Conservation (phyloP, 2,888 invertebrate species). For the Lysandra coridon region DNA sequence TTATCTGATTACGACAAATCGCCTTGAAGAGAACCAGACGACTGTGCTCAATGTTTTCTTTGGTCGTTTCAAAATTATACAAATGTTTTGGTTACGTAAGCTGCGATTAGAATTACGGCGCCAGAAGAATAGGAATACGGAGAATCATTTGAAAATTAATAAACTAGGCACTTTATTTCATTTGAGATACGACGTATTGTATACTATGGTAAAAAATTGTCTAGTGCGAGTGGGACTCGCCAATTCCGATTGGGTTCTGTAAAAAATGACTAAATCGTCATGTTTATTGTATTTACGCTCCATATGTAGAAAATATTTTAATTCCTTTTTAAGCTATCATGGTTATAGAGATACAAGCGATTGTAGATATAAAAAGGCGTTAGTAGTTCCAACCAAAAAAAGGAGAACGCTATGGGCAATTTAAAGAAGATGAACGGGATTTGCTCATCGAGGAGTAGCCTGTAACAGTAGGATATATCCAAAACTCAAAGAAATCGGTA, state of each 20-base stretch:
- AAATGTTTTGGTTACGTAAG: slow-evolving; percentile 52
- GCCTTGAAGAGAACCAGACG: slow-evolving; percentile 64
- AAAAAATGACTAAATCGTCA: not conserved
- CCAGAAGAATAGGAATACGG: not conserved
- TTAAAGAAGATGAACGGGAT: too few species aligned
- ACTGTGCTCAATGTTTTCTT: slow-evolving; percentile 55
- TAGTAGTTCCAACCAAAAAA: too few species aligned
- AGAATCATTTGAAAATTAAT: not conserved
- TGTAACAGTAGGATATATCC: too few species aligned
- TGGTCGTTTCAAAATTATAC: slow-evolving; percentile 58
- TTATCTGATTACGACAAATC: slow-evolving; percentile 66
- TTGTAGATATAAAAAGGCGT: too few species aligned
- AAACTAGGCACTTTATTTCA: not conserved
- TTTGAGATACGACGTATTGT: too few species aligned
- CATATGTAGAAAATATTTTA: not conserved
- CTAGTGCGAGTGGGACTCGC: not conserved
- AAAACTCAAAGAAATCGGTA: too few species aligned
- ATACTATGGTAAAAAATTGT: too few species aligned
- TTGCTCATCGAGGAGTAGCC: too few species aligned
- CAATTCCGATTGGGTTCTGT: too few species aligned
- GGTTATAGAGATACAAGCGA: too few species aligned
- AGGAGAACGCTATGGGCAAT: too few species aligned
- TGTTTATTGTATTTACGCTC: not conserved
- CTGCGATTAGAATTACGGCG: slow-evolving; percentile 38
- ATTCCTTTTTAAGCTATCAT: too few species aligned